phyloP scores from a whole-genome alignment of 1,140 invertebrate species.

The Drosophila simulans region DNA sequence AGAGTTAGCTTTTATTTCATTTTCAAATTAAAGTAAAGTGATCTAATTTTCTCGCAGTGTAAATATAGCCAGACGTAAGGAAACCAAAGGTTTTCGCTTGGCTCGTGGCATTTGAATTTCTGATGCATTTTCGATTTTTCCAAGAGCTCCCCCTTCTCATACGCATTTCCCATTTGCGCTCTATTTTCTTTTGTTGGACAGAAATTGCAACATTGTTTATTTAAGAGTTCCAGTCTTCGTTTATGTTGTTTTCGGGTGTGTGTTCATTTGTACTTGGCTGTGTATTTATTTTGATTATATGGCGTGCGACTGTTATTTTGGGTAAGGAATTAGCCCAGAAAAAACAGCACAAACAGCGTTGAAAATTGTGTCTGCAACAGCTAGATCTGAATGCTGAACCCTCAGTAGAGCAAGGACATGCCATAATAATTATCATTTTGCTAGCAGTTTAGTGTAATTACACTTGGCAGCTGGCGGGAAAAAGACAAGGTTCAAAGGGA shows the following conservation, averaged over 20 bases:
- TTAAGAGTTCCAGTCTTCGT: conserved; percentile 47
- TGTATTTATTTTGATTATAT: conserved; percentile 77
- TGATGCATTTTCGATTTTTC: conserved; percentile 78
- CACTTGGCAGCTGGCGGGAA: conserved; percentile 45
- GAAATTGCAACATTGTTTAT: conserved; percentile 75
- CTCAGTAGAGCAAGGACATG: conserved; percentile 13
- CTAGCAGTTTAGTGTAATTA: conserved; percentile 65
- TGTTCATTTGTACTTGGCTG: conserved; percentile 47
- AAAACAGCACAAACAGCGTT: conserved; percentile 15
- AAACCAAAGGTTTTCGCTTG: conserved; percentile 14
- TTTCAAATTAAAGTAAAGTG: not conserved
- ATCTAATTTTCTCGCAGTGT: not conserved
- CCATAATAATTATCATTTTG: conserved; percentile 64
- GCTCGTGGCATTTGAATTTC: conserved; percentile 69
- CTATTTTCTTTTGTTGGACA: conserved; percentile 61
- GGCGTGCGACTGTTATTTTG: conserved; percentile 42
- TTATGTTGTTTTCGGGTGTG: conserved; percentile 28
- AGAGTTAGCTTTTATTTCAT: no score
- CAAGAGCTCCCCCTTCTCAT: conserved; percentile 23
- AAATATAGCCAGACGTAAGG: conserved; percentile 18
- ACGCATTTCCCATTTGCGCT: conserved; percentile 37
- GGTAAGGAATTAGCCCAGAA: conserved; percentile 38
- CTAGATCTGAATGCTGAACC: conserved; percentile 3
- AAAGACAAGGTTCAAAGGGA: conserved; percentile 25
- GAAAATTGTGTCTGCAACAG: not conserved